phyloP scores from a whole-genome alignment of 2,797 vertebrate genomes.

The Myotis pilosus region DNA sequence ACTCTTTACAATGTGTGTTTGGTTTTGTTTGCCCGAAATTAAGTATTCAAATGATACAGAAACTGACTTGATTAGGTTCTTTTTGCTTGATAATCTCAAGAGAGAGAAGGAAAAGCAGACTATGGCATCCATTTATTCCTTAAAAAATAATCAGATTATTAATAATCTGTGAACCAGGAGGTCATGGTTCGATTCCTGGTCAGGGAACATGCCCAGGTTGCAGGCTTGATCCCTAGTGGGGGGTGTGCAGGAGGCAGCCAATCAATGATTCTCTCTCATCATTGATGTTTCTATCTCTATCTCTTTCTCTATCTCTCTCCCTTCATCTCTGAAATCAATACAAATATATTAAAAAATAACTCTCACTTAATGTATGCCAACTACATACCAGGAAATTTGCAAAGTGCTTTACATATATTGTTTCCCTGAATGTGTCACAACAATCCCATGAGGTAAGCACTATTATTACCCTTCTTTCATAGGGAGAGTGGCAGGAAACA shows the following conservation, averaged over 20 bases:
- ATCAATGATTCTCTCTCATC: too few species aligned
- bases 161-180: background rate
- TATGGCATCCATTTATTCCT: background rate
- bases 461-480: conserved; percentile 10
- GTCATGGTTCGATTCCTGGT: too few species aligned
- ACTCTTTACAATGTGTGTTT: conserved; percentile 9
- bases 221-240: too few species aligned
- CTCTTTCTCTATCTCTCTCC: too few species aligned
- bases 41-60: conserved; percentile 29
- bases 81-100: conserved; percentile 19
- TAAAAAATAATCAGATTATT: conserved; percentile 11
- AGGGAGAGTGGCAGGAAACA: background rate
- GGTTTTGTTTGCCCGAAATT: conserved; percentile 54
- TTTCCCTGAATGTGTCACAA: background rate
- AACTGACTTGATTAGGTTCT: background rate
- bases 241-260: too few species aligned
- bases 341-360: background rate
- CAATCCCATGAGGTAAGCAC: background rate
- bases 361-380: background rate
- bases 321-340: too few species aligned
- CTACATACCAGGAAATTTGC: background rate
- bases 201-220: too few species aligned
- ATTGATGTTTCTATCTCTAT: too few species aligned
- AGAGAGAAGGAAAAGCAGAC: background rate
- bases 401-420: conserved; percentile 18